Evolutionary conservation across 2,113 vertebrate genomes (phyloP).

Genomic region (Sakesphorus luctuosus): DNA sequence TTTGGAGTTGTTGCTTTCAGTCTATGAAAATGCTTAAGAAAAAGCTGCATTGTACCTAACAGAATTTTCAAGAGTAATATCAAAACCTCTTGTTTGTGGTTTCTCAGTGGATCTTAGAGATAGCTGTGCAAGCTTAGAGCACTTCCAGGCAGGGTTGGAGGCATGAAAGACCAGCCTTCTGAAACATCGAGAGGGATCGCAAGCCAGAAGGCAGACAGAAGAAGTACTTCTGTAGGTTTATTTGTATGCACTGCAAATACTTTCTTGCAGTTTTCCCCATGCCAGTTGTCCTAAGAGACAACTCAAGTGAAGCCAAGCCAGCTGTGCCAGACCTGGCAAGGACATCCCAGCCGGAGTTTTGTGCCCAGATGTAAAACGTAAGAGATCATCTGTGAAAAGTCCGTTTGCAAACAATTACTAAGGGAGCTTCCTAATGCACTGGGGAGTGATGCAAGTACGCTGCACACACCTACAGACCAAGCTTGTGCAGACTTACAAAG

Average conservation of each 20-base stretch:
- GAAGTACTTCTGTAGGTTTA: background rate
- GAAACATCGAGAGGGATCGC: background rate
- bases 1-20: background rate
- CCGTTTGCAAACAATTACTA: conserved; percentile 21
- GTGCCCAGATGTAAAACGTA: background rate
- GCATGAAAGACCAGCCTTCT: background rate
- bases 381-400: background rate
- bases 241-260: conserved; percentile 18
- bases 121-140: background rate
- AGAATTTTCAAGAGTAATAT: background rate
- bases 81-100: background rate
- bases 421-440: background rate
- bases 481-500: background rate
- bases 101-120: background rate
- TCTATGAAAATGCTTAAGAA: background rate
- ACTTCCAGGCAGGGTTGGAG: background rate
- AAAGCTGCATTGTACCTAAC: background rate
- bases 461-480: background rate
- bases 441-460: background rate
- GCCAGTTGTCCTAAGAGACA: conserved; percentile 28
- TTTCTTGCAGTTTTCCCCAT: background rate
- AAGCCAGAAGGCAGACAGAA: conserved; percentile 11
- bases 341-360: background rate
- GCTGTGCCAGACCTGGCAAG: conserved; percentile 38
- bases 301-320: conserved; percentile 13